These are phyloP conservation scores for Corbicula japonica DNA, from an alignment of 2,888 invertebrate genomes.

Conservation along the genomic window DNA sequence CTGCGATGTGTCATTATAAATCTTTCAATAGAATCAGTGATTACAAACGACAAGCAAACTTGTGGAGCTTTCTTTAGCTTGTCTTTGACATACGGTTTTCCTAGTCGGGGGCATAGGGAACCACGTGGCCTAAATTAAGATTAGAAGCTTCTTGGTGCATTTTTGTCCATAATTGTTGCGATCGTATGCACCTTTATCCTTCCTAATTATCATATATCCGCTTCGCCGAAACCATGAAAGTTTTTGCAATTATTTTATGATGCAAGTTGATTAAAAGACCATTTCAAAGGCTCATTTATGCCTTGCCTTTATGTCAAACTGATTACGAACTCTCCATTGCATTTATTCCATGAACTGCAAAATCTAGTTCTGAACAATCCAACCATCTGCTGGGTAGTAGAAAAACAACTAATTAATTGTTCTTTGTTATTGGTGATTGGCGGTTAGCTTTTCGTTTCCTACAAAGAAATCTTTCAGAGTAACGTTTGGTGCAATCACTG, in stretches of 20 bases:
- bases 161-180: slow-evolving; percentile 61
- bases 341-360: slow-evolving; percentile 68
- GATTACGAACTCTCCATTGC: slow-evolving; percentile 70
- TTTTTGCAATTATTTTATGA: slow-evolving; percentile 69
- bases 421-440: slow-evolving; percentile 78
- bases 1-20: slow-evolving; percentile 53
- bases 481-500: slow-evolving; percentile 52
- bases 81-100: slow-evolving; percentile 61
- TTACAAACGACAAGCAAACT: slow-evolving; percentile 63
- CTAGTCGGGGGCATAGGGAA: slow-evolving; percentile 47
- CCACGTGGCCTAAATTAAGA: slow-evolving; percentile 73
- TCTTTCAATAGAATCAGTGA: slow-evolving; percentile 60
- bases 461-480: slow-evolving; percentile 74
- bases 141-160: slow-evolving; percentile 54
- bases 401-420: slow-evolving; percentile 80
- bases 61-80: slow-evolving; percentile 61
- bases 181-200: slow-evolving; percentile 64
- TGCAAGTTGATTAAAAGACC: slow-evolving; percentile 69
- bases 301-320: slow-evolving; percentile 66
- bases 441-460: slow-evolving; percentile 75
- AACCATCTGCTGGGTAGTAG: slow-evolving; percentile 77
- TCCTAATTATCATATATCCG: slow-evolving; percentile 69
- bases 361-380: slow-evolving; percentile 63
- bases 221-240: slow-evolving; percentile 59
- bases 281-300: slow-evolving; percentile 65